Conservation (phyloP, 2,888 invertebrate genomes). For the Campopleginae sp. region DNA sequence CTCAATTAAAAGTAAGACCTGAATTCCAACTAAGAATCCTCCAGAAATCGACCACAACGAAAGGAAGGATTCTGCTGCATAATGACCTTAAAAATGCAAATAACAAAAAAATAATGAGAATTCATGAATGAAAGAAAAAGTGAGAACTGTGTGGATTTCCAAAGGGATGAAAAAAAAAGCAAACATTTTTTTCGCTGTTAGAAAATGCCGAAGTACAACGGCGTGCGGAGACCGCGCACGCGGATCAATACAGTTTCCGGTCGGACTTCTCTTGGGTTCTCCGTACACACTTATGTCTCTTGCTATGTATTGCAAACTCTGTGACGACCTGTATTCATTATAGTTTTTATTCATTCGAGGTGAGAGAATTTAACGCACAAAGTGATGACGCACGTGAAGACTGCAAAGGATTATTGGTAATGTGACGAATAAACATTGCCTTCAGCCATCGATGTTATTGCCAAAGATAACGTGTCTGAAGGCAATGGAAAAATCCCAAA, state of each 20-base stretch:
- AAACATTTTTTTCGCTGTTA: slow-evolving; percentile 42
- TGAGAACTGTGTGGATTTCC: not conserved
- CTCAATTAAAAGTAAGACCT: not conserved
- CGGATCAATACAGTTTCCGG: slow-evolving; percentile 68
- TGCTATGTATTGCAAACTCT: slow-evolving; percentile 21
- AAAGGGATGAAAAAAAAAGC: slow-evolving; percentile 7
- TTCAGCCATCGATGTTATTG: not conserved
- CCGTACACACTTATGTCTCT: slow-evolving; percentile 29
- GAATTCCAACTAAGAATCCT: not conserved
- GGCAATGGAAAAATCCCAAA: not conserved
- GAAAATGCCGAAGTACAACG: slow-evolving; percentile 59
- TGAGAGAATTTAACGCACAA: not conserved
- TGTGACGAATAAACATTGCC: not conserved
- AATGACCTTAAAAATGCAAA: not conserved
- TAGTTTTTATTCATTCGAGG: slow-evolving; percentile 21
- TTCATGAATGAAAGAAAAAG: not conserved
- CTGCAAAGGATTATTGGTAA: not conserved
- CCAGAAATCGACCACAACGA: not conserved
- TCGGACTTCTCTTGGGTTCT: slow-evolving; percentile 56
- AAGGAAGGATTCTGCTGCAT: not conserved
- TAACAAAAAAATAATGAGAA: not conserved
- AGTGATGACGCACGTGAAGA: not conserved
- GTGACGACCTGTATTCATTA: slow-evolving; percentile 40
- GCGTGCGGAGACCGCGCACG: slow-evolving; percentile 60
- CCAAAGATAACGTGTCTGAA: not conserved